Evolutionary conservation across 2,113 vertebrate species (phyloP).

Genomic region (Circaetus gallicus): DNA sequence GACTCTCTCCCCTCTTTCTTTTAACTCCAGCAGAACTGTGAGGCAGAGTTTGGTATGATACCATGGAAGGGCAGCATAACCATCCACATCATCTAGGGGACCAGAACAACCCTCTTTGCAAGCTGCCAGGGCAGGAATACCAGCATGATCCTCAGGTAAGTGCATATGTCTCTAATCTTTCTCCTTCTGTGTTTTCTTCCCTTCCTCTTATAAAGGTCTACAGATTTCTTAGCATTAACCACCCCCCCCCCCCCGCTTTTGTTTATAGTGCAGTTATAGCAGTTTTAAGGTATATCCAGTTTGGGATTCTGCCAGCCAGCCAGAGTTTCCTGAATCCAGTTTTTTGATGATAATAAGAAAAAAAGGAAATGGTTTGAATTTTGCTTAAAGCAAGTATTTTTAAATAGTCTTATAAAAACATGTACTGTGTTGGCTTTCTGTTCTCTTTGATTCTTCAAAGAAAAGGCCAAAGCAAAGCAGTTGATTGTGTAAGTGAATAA

Average conservation of each 20-base stretch:
- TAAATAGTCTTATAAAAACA: neutral
- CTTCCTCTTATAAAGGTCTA: rapidly evolving
- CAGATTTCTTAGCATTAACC: neutral
- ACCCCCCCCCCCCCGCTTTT: no score
- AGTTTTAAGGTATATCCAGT: neutral
- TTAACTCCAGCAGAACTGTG: constrained; percentile 19
- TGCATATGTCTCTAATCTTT: neutral
- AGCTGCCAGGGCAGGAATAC: constrained; percentile 72
- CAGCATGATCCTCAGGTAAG: constrained; percentile 81
- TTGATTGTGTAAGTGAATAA: neutral
- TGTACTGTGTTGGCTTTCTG: neutral
- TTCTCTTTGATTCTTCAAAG: neutral
- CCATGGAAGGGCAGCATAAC: constrained; percentile 85
- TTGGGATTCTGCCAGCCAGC: neutral
- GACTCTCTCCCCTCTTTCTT: neutral
- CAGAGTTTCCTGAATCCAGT: neutral
- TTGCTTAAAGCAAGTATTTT: neutral
- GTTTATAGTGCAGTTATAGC: neutral
- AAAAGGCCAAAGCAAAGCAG: neutral
- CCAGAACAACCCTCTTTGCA: constrained; percentile 79
- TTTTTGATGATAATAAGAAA: neutral
- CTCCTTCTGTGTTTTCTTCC: neutral
- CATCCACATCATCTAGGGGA: constrained; percentile 79
- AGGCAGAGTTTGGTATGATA: constrained; percentile 74
- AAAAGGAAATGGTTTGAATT: neutral